These are phyloP conservation scores for Lysiphlebus fabarum DNA, from an alignment of 1,140 invertebrate genomes.

Conservation along the genomic window DNA sequence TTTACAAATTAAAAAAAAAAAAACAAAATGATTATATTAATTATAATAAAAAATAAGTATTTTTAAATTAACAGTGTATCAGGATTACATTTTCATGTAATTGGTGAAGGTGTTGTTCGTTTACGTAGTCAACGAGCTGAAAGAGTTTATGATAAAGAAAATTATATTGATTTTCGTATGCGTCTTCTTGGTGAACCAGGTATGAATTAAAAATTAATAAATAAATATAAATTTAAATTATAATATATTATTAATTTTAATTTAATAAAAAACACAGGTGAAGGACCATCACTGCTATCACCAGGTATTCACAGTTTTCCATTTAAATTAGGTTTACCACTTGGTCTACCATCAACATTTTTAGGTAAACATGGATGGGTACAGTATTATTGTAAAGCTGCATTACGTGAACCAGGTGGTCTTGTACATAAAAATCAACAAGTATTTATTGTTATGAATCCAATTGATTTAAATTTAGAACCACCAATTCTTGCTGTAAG, in stretches of 20 bases:
- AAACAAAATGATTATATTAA: background rate
- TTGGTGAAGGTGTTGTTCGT: constrained; percentile 87
- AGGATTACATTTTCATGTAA: constrained; percentile 90
- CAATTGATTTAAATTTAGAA: constrained; percentile 89
- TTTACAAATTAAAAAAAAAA: too few species aligned
- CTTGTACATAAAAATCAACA: constrained; percentile 93
- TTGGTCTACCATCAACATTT: constrained; percentile 89
- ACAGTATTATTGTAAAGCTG: constrained; percentile 91
- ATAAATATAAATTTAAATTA: background rate
- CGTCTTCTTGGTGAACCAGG: constrained; percentile 85
- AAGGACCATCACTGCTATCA: constrained; percentile 79
- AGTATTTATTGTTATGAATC: constrained; percentile 95
- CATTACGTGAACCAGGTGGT: constrained; percentile 82
- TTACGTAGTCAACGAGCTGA: constrained; percentile 76
- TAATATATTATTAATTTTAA: background rate
- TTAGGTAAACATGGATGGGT: constrained; percentile 93
- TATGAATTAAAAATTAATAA: constrained; percentile 48
- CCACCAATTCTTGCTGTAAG: constrained; percentile 82
- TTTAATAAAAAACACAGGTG: constrained; percentile 57
- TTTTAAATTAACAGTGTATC: constrained; percentile 44
- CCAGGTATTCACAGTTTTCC: constrained; percentile 94
- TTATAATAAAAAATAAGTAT: background rate
- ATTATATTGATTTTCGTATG: constrained; percentile 95
- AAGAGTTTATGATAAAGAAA: constrained; percentile 84
- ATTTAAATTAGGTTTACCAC: constrained; percentile 86